These are phyloP conservation scores for Chaetogeoica ovagalla DNA, from an alignment of 2,888 invertebrate genomes.

Conservation along the genomic window DNA sequence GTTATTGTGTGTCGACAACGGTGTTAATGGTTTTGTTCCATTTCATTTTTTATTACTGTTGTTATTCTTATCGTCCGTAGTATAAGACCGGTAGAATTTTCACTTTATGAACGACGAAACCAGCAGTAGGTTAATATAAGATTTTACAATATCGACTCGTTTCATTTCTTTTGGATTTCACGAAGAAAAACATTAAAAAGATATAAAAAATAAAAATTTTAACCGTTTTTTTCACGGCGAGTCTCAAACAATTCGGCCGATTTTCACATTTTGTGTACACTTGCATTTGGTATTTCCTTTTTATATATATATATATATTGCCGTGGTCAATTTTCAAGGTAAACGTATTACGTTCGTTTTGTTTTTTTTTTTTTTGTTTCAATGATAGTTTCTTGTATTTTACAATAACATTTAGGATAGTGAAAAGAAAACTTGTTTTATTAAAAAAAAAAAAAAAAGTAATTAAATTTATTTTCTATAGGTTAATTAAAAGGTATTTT, in stretches of 20 bases:
- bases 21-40: conserved; percentile 11
- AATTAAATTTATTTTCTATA: no score
- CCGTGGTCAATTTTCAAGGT: background rate
- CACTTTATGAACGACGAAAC: background rate
- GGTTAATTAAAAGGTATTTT: background rate
- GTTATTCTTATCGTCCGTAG: background rate
- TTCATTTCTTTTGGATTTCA: background rate
- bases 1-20: conserved; percentile 2
- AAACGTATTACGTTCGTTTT: background rate
- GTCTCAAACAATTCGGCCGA: background rate
- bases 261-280: background rate
- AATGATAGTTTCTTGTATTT: background rate
- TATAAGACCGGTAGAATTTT: background rate
- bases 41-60: background rate
- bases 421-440: background rate
- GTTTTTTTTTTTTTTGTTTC: background rate
- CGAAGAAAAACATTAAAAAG: background rate
- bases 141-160: background rate
- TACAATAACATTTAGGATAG: no score
- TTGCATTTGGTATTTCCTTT: background rate
- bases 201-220: background rate
- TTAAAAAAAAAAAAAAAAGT: no score
- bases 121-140: background rate
- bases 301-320: background rate
- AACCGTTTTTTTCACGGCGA: background rate